Percentiles rank a stretch among this genome's conserved stretches.
Evolutionary conservation across 2,113 vertebrate species (phyloP).

Genomic region (Nettapus auritus): DNA sequence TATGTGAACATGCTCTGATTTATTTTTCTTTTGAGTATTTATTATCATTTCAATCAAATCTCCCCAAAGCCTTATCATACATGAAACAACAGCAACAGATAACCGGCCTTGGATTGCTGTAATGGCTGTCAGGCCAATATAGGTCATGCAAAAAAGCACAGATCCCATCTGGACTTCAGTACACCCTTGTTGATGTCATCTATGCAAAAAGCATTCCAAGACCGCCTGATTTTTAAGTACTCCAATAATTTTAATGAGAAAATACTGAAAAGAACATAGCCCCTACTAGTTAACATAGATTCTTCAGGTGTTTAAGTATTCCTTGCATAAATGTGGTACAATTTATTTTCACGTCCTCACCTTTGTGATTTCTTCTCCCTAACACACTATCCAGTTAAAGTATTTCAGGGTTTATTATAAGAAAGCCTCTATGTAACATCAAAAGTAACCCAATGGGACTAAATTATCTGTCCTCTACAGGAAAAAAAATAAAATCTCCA

Average conservation of each 20-base stretch:
- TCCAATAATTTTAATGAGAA: neutral
- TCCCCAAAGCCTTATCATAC: neutral
- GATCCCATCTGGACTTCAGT: neutral
- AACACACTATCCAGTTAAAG: neutral
- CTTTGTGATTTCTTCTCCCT: neutral
- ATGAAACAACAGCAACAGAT: neutral
- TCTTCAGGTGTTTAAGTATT: neutral
- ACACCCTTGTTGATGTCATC: neutral
- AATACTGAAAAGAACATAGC: neutral
- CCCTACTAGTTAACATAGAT: neutral
- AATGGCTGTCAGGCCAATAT: neutral
- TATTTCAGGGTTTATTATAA: neutral
- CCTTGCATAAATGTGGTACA: rapidly evolving
- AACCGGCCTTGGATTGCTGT: neutral
- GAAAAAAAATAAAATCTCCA: neutral
- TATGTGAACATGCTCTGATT: neutral
- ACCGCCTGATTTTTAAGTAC: neutral
- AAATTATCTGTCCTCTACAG: neutral
- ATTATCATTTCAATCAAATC: neutral
- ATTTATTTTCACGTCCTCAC: neutral
- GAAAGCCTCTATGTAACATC: neutral
- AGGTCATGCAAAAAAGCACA: neutral
- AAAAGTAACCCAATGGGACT: neutral
- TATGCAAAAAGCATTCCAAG: neutral
- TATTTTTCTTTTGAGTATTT: neutral